phyloP scores from a whole-genome alignment of 2,797 vertebrate genomes.

The Melanotaenia maccullochi region DNA sequence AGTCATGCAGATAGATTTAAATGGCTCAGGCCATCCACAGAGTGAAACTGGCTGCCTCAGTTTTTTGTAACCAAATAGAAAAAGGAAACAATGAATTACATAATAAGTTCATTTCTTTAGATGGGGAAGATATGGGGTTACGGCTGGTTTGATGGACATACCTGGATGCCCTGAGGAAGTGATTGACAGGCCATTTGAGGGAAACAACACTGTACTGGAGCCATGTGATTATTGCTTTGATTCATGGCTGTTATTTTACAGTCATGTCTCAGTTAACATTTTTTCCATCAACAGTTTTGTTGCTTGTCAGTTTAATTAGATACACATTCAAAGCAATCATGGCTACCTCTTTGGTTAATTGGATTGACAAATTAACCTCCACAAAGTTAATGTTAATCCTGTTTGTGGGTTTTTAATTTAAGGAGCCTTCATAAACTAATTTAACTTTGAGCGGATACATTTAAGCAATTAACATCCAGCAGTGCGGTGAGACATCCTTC shows the following conservation, averaged over 20 bases:
- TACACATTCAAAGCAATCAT: background rate
- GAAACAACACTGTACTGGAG: background rate
- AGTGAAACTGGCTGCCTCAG: background rate
- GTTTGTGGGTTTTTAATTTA: background rate
- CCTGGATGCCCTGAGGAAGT: background rate
- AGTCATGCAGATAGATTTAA: constrained; percentile 31
- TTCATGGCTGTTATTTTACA: background rate
- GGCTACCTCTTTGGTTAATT: background rate
- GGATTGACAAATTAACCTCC: background rate
- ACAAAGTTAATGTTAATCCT: background rate
- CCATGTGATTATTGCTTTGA: background rate
- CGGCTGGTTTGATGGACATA: background rate
- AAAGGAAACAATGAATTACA: constrained; percentile 9
- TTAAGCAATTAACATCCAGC: constrained; percentile 1
- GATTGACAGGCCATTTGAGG: background rate
- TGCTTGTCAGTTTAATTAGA: background rate
- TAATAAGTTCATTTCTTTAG: background rate
- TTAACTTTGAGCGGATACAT: background rate
- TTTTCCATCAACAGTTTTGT: background rate
- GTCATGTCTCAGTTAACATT: background rate
- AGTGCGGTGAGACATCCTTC: background rate
- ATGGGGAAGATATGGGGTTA: background rate
- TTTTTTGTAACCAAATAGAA: constrained; percentile 12
- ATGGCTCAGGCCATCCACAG: constrained; percentile 15
- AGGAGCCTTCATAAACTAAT: background rate